A percentile compares a stretch with the other conserved stretches of the same genome.
These are phyloP conservation scores for Stenopsyche tienmushanensis DNA, from an alignment of 1,140 invertebrate genomes.

Conservation along the genomic window DNA sequence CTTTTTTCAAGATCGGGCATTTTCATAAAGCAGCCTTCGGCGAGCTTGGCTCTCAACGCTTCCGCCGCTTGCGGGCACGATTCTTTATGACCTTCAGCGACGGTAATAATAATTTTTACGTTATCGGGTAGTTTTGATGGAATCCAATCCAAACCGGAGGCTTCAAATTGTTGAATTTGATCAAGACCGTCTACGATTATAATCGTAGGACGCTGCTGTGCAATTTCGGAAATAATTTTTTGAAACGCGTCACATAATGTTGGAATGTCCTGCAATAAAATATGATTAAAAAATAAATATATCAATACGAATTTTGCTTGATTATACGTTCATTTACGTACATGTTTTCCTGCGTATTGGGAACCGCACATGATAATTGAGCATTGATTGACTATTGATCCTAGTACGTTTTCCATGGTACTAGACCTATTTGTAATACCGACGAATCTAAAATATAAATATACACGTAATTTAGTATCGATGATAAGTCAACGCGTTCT, in stretches of 20 bases:
- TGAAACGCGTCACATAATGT: conserved; percentile 56
- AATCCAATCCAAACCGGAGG: conserved; percentile 64
- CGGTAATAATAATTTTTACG: conserved; percentile 71
- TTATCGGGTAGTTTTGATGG: conserved; percentile 66
- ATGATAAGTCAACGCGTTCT: not conserved
- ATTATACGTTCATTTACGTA: conserved; percentile 47
- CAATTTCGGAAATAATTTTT: conserved; percentile 56
- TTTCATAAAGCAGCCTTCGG: conserved; percentile 47
- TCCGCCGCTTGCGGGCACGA: conserved; percentile 48
- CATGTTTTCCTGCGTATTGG: conserved; percentile 61
- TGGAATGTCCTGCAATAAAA: conserved; percentile 55
- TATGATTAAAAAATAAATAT: conserved; percentile 1
- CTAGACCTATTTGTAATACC: conserved; percentile 68
- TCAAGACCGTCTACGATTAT: conserved; percentile 75
- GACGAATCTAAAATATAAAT: conserved; percentile 56
- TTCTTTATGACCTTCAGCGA: conserved; percentile 59
- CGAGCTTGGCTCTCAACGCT: conserved; percentile 50
- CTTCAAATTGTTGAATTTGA: conserved; percentile 56
- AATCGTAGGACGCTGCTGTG: conserved; percentile 60
- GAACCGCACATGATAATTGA: conserved; percentile 62
- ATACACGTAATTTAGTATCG: conserved; percentile 3
- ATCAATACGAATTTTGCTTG: not conserved
- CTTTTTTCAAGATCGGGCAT: conserved; percentile 54
- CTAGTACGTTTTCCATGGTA: conserved; percentile 65
- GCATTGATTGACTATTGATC: conserved; percentile 68